Evolutionary conservation across 2,888 invertebrate genomes (phyloP).

Genomic region (Teleogryllus oceanicus): DNA sequence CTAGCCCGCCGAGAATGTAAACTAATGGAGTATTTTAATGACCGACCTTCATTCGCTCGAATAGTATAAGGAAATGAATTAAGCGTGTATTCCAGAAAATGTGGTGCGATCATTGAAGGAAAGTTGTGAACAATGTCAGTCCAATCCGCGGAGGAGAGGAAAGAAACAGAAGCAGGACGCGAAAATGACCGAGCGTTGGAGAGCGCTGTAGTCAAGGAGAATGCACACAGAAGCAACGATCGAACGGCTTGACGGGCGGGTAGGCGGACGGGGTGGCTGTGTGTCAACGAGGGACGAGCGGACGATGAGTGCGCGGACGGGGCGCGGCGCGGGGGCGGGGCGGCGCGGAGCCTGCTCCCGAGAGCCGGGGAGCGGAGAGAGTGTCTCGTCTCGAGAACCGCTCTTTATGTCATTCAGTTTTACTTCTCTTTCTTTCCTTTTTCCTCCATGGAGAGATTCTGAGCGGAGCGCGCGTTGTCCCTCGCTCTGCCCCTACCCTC

Average conservation of each 20-base stretch:
- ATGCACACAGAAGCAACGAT: neutral
- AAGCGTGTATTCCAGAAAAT: no score
- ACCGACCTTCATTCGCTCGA: no score
- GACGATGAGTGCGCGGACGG: neutral
- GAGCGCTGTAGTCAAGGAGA: no score
- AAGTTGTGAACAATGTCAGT: no score
- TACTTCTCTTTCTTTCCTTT: neutral
- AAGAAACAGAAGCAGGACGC: no score
- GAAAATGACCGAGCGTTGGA: no score
- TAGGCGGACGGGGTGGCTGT: neutral
- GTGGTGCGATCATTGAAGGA: no score
- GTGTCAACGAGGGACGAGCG: neutral
- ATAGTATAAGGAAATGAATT: no score
- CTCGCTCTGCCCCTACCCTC: neutral
- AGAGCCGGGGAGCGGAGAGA: neutral
- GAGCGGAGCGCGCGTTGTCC: neutral
- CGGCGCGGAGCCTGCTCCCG: neutral
- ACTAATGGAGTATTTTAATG: no score
- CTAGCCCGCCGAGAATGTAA: no score
- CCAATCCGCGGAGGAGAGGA: no score
- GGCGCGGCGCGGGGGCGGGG: neutral
- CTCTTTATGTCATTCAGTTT: conserved; percentile 5
- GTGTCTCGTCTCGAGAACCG: neutral
- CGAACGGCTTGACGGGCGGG: neutral
- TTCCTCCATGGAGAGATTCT: neutral